Conservation (phyloP, 2,113 vertebrate genomes). For the Sorex araneus region DNA sequence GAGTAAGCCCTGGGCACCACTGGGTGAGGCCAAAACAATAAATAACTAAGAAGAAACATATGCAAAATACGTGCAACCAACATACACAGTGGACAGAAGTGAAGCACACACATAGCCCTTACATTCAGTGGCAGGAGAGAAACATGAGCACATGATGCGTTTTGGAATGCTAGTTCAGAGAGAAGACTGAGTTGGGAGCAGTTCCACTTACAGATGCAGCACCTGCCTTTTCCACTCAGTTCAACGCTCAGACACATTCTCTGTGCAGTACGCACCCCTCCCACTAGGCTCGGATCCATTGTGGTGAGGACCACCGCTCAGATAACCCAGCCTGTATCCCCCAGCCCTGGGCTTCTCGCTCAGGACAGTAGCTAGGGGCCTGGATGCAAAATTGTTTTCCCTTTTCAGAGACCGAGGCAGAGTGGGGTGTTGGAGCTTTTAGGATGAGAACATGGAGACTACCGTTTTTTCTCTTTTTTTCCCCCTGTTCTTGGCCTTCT, state of each 20-base stretch:
- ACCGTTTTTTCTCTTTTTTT: neutral
- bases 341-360: neutral
- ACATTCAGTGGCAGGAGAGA: neutral
- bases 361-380: neutral
- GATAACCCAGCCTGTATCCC: neutral
- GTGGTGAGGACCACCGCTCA: rapidly evolving
- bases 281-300: too few species aligned
- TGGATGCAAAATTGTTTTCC: neutral
- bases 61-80: neutral
- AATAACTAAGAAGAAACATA: neutral
- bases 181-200: neutral
- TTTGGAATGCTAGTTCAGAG: neutral
- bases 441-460: neutral
- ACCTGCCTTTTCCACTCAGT: neutral
- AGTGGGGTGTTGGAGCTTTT: neutral
- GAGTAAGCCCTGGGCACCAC: too few species aligned
- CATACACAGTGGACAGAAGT: neutral
- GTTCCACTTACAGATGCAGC: neutral
- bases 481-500: neutral
- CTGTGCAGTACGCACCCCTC: rapidly evolving
- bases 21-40: too few species aligned
- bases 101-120: neutral
- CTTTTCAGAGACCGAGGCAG: neutral
- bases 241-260: neutral
- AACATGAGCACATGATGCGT: neutral